Conservation (phyloP, 2,113 vertebrate species). For the Notothenia coriiceps region DNA sequence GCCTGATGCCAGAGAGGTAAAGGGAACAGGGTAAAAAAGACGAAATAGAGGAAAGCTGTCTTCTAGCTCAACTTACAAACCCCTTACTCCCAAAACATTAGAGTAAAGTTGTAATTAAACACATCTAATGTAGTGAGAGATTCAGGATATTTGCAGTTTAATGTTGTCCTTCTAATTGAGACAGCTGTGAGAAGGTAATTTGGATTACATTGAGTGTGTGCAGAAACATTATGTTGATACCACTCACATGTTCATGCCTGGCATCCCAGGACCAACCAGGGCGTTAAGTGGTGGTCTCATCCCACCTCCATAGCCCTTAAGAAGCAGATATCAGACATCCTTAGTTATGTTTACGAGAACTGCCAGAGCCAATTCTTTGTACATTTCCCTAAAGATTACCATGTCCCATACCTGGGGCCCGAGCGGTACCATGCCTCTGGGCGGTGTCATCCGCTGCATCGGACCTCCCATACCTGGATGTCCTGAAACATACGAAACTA, state of each 20-base stretch:
- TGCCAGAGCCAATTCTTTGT: neutral
- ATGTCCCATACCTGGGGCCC: slow-evolving; percentile 91
- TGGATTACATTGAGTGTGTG: slow-evolving; percentile 3
- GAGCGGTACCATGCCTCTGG: slow-evolving; percentile 96
- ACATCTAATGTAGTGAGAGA: slow-evolving; percentile 5
- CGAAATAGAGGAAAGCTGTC: slow-evolving; percentile 23
- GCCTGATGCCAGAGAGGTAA: slow-evolving; percentile 51
- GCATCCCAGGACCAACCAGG: slow-evolving; percentile 96
- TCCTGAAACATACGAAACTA: slow-evolving; percentile 80
- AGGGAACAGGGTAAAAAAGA: slow-evolving; percentile 48
- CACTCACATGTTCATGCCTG: slow-evolving; percentile 96
- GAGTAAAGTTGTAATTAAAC: slow-evolving; percentile 24
- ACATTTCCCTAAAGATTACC: neutral
- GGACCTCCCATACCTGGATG: slow-evolving; percentile 98
- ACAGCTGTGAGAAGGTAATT: neutral
- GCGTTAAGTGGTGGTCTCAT: slow-evolving; percentile 99
- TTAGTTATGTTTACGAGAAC: neutral
- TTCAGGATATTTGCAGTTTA: slow-evolving; percentile 6
- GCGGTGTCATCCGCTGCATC: slow-evolving; percentile 98
- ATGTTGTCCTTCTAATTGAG: too few species aligned
- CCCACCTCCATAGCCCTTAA: slow-evolving; percentile 96
- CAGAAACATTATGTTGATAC: slow-evolving; percentile 55
- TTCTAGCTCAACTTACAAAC: neutral
- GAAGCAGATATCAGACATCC: slow-evolving; percentile 78
- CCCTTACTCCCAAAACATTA: slow-evolving; percentile 12